Base-by-base conservation (phyloP, 2,797 vertebrate genomes). In the Ctenochaetus hawaiiensis region DNA sequence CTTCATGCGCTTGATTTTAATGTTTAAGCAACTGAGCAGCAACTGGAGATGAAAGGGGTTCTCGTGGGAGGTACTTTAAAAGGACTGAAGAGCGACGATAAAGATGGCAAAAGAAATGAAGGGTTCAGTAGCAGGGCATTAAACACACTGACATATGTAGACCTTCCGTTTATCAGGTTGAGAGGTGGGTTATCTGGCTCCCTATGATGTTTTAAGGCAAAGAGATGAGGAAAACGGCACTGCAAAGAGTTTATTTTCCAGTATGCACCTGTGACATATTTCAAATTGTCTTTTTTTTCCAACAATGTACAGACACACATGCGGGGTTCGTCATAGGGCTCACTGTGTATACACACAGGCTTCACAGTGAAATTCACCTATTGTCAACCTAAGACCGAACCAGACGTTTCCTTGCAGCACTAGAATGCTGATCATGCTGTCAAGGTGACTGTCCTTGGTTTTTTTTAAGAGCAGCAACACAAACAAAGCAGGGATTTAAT, bases 401-500 rank as follows among this genome's bases (percentile, higher is more conserved):
- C 18, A 70, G 8, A 56, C 18, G 45, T 75, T 78, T 78, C 67
- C 5, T 23, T 48, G n/a, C 62, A 64, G 23, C 17, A 44, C 13
- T 37, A n/a, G 26, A 63, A 68, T 47, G 30, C 23, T 82, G 67
- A 73, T 62, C 48, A 52, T 22, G 70, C 26, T 20, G 23, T 75
- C 52, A 79, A 76, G 58, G 69, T 78, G 58, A 84, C 20, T 78
- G 65, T 80, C 53, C 43, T 73, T 86, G 65, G 52, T 66, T 69
- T 41, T 49, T 41, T 77, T 57, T 13, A 59, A 53, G 16, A 72
- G 66, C 37, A 75, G 51, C 47, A 63, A 47, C 45, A 67, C 75
- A 80, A 84, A 82, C 60, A 82, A 80, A 81, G 20, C 39, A 47
- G 52, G 41, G 12, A 54, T 85, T 84, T 87, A 85, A 85, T 85